Base-by-base conservation (phyloP, 2,888 invertebrate genomes). In the Eurois occulta region DNA sequence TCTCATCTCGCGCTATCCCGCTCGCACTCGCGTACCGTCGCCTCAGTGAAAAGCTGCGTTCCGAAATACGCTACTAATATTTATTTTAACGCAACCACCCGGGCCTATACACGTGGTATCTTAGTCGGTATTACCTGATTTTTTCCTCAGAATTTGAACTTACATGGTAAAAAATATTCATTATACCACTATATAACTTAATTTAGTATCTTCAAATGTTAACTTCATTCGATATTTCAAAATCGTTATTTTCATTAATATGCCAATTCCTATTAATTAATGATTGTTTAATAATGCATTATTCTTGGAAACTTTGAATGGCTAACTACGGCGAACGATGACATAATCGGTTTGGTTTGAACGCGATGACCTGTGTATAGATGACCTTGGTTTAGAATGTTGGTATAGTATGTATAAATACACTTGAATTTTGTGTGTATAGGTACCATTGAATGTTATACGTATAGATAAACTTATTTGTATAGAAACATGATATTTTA, bases 1-100 rank as follows among this genome's bases (percentile, higher is more conserved):
- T 88, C 91, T 90, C 90, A 91, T 90, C 91, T 91, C 86, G 86
- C 82, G 89, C 90, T 88, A 90, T 94, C 95, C 88, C 93, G 87
- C 88, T 96, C 93, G 85, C 93, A 91, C 95, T 89, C 84, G 90
- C 87, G 92, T 90, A 90, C 87, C 88, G 91, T 90, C 90, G 91
- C 92, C 91, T 92, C 92, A 93, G 92, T 93, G 91, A 93, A 95
- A 94, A 94, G 93, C 93, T 94, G 94, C 95, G 95, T 95, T 95
- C 95, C 90, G 92, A 94, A 95, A 95, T 95, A 96, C 96, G 96
- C 94, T 95, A 95, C 95, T 96, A 96, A 96, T 96, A 96, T 96
- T 96, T 96, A 96, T 96, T 96, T 96, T 96, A 96, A 96, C 96
- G 94, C 95, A 95, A 91, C 93, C 93, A 93, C 93, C 94, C 92